These are phyloP conservation scores for Clusia tigrina DNA, from an alignment of 2,888 invertebrate species.

Conservation along the genomic window DNA sequence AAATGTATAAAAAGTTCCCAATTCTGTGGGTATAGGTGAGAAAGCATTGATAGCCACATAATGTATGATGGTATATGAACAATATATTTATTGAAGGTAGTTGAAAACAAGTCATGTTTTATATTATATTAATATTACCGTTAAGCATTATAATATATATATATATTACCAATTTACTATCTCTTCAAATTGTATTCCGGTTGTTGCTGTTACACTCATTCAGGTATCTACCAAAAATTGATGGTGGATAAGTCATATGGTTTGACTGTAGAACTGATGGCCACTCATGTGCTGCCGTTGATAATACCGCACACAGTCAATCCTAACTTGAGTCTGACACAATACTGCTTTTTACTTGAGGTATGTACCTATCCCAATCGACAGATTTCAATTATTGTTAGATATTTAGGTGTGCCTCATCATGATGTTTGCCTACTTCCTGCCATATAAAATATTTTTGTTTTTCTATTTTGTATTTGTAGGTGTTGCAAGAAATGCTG, in stretches of 20 bases:
- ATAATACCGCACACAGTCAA: slow-evolving; percentile 92
- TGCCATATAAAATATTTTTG: neutral
- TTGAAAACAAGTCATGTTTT: slow-evolving; percentile 40
- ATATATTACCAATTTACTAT: no score
- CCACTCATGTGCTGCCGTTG: slow-evolving; percentile 91
- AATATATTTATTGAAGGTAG: slow-evolving; percentile 23
- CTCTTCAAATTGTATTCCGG: no score
- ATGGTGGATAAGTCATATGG: slow-evolving; percentile 90
- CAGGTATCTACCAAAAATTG: slow-evolving; percentile 92
- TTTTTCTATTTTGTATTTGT: slow-evolving; percentile 24
- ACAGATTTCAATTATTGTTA: neutral
- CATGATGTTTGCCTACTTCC: neutral
- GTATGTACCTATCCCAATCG: slow-evolving; percentile 43
- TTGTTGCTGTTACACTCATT: slow-evolving; percentile 44
- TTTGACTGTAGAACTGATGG: slow-evolving; percentile 88
- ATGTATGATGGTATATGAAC: no score
- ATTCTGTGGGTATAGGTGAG: no score
- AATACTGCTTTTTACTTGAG: slow-evolving; percentile 80
- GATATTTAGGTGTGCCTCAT: neutral
- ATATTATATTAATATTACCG: slow-evolving; percentile 29
- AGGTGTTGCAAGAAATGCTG: slow-evolving; percentile 92
- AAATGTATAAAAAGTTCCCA: no score
- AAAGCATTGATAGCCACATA: no score
- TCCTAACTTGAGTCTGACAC: slow-evolving; percentile 82
- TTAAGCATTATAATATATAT: slow-evolving; percentile 12